phyloP scores from a whole-genome alignment of 2,797 vertebrate genomes.

The Peromyscus eremicus region DNA sequence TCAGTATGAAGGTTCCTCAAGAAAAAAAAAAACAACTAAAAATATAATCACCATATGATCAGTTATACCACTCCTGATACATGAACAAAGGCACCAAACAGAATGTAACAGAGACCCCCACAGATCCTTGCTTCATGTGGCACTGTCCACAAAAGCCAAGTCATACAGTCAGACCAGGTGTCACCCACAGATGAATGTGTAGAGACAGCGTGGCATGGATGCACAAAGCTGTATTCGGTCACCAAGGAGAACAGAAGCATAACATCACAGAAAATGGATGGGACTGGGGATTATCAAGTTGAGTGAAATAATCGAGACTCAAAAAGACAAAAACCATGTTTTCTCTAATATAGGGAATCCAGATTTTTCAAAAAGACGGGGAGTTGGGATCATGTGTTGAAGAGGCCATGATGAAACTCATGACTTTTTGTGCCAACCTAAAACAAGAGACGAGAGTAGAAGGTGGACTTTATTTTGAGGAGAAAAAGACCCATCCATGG shows the following conservation, averaged over 20 bases:
- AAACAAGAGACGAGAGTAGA: neutral
- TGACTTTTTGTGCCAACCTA: neutral
- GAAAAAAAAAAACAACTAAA: neutral
- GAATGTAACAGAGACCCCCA: neutral
- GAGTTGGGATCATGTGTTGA: too few relatives aligned
- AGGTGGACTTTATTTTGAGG: neutral
- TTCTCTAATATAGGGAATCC: neutral
- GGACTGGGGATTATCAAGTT: neutral
- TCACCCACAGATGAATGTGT: neutral
- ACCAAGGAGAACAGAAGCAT: neutral
- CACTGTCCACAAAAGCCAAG: neutral
- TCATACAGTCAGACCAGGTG: neutral
- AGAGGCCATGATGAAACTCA: neutral
- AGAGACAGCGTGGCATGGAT: neutral
- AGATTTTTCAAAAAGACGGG: neutral
- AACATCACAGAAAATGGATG: too few relatives aligned
- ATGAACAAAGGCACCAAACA: neutral
- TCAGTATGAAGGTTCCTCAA: neutral
- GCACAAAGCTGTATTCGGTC: too few relatives aligned
- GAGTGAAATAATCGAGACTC: neutral
- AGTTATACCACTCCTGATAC: neutral
- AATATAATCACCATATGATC: neutral
- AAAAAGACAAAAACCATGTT: neutral
- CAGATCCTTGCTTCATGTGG: too few relatives aligned
- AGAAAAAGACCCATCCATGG: neutral